Conservation (phyloP, 2,888 invertebrate species). For the Sclerodermus sp. region DNA sequence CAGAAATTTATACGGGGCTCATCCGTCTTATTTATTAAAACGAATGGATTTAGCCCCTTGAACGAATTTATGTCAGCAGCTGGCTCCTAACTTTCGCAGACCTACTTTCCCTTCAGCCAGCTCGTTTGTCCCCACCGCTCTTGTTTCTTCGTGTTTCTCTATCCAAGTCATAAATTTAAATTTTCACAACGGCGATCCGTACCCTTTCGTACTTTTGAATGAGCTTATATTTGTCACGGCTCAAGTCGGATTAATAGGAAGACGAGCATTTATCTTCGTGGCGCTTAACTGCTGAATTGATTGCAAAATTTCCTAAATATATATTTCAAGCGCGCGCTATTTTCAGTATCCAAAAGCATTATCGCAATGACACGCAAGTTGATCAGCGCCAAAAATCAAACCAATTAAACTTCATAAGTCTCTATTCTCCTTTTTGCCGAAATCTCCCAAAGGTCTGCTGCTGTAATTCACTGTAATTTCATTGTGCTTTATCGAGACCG, state of each 20-base stretch:
- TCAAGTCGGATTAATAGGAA: neutral
- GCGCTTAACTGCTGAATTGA: too few relatives aligned
- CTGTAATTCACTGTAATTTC: too few relatives aligned
- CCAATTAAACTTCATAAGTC: too few relatives aligned
- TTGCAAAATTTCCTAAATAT: too few relatives aligned
- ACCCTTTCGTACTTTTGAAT: constrained; percentile 4
- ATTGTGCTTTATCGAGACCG: too few relatives aligned
- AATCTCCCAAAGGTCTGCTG: too few relatives aligned
- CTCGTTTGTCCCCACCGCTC: constrained; percentile 9
- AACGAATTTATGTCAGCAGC: constrained; percentile 16
- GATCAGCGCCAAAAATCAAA: too few relatives aligned
- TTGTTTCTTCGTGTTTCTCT: constrained; percentile 18
- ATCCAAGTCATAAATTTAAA: constrained; percentile 31
- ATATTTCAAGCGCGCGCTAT: too few relatives aligned
- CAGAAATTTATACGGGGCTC: constrained; percentile 9
- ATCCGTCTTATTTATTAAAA: constrained; percentile 31
- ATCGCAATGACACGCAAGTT: too few relatives aligned
- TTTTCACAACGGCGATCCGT: constrained; percentile 16
- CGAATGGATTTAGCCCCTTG: constrained; percentile 24
- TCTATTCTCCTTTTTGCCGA: too few relatives aligned
- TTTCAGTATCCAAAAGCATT: too few relatives aligned
- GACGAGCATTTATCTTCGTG: neutral
- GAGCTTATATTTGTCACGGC: constrained; percentile 11
- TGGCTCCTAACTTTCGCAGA: neutral
- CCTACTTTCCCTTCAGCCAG: neutral